These are phyloP conservation scores for Seira sanloemensis DNA, from an alignment of 2,888 invertebrate species.

Conservation along the genomic window DNA sequence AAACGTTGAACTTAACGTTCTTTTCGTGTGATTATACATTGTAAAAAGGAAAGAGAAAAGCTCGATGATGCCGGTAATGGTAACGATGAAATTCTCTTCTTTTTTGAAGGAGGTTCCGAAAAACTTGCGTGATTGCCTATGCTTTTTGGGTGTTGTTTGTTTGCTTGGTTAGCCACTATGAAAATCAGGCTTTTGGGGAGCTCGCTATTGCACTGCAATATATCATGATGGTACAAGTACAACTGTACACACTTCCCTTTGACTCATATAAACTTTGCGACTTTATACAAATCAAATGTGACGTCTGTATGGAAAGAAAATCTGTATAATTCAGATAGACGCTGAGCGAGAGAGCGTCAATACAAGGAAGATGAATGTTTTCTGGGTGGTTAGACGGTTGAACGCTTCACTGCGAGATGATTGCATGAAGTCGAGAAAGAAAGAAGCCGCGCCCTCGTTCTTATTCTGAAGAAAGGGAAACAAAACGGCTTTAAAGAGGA, in stretches of 20 bases:
- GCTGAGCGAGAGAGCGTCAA: not conserved
- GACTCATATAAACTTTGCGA: not conserved
- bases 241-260: not conserved
- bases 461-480: conserved; percentile 33
- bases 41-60: not conserved
- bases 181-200: not conserved
- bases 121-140: conserved; percentile 8
- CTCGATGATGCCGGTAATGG: not conserved
- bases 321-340: not conserved
- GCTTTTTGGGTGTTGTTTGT: not conserved
- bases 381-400: conserved; percentile 5
- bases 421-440: conserved; percentile 10
- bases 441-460: conserved; percentile 45
- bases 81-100: not conserved
- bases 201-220: not conserved
- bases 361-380: not conserved
- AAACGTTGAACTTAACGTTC: no score
- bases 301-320: not conserved
- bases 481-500: conserved; percentile 5
- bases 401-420: not conserved
- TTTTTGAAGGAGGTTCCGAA: not conserved
- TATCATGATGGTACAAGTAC: not conserved
- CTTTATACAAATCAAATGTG: not conserved
- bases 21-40: no score
- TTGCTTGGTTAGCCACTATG: not conserved